phyloP scores from a whole-genome alignment of 2,797 vertebrate genomes.

The Gouania willdenowi region DNA sequence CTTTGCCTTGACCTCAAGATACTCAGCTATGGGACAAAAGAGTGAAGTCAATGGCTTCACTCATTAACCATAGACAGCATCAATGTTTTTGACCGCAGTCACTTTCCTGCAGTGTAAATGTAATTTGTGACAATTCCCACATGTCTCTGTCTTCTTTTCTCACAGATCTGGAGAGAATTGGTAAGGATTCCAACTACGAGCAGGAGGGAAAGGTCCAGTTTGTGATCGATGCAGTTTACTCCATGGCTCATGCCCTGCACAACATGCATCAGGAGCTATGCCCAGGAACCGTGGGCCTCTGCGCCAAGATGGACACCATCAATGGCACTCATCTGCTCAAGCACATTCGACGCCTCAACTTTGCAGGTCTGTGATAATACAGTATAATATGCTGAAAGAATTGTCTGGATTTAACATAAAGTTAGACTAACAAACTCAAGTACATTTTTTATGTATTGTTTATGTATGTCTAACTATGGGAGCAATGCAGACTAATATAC shows the following conservation, averaged over 20 bases:
- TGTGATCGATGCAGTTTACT: slow-evolving; percentile 93
- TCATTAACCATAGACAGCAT: too few species aligned
- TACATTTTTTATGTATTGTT: too few species aligned
- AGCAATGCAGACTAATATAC: too few species aligned
- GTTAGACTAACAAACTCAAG: too few species aligned
- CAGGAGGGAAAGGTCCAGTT: slow-evolving; percentile 98
- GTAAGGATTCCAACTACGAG: slow-evolving; percentile 90
- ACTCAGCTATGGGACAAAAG: slow-evolving; percentile 12
- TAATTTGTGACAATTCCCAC: not conserved
- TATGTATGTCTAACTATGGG: too few species aligned
- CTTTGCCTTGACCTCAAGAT: not conserved
- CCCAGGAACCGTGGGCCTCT: slow-evolving; percentile 88
- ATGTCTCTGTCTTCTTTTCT: slow-evolving; percentile 13
- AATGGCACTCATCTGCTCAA: slow-evolving; percentile 91
- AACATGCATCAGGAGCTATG: slow-evolving; percentile 93
- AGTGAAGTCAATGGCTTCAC: not conserved
- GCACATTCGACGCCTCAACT: slow-evolving; percentile 91
- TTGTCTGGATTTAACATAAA: too few species aligned
- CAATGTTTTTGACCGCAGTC: too few species aligned
- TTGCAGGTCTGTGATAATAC: too few species aligned
- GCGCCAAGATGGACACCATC: slow-evolving; percentile 89
- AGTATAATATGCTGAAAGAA: too few species aligned
- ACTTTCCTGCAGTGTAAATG: not conserved
- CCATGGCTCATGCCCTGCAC: slow-evolving; percentile 94
- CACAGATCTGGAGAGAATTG: slow-evolving; percentile 93